Base-by-base conservation (phyloP, 2,888 invertebrate species). In the Anarsia innoxiella region DNA sequence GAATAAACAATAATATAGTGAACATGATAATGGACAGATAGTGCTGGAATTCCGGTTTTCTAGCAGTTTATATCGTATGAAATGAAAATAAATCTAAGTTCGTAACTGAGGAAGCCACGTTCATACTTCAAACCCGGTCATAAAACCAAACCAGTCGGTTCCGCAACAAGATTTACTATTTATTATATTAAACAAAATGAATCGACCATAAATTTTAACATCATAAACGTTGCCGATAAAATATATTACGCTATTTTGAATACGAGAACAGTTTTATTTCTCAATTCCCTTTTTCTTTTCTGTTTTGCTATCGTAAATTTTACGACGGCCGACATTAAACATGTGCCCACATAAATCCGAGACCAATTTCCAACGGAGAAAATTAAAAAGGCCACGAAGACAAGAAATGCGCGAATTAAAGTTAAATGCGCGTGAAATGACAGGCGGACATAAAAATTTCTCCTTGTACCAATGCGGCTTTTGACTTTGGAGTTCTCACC, bases 351-450 rank as follows among this genome's bases (percentile, higher is more conserved):
- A 68, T 66, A 68, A 68, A 69, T 65, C 56, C 47, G 51, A 50
- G 48, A 43, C 45, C 54, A 60, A 70, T 69, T 67, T 66, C 65
- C 59, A 64, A 64, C 58, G 53, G 48, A 44, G 48, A 59, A 66
- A 67, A 70, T 69, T 68, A 62, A 71, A 74, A 67, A 40, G 59
- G 64, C 59, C 49, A 51, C 48, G 57, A 68, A 68, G 65, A 68
- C 65, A 66, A 68, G 67, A 64, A 69, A 74, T 60, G 69, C 64
- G 66, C 65, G 69, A 76, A 78, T 77, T 72, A 76, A 75, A 61
- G 66, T 63, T 73, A 74, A 79, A 78, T 58, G 65, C 53, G 71
- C 83, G 77, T 83, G 82, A 83, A 83, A 83, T 82, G 73, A 80
- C 74, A 66, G 61, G 50, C 62, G 67, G 56, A 70, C 66, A 75